Conservation (phyloP, 2,888 invertebrate genomes). For the Catocala nupta region DNA sequence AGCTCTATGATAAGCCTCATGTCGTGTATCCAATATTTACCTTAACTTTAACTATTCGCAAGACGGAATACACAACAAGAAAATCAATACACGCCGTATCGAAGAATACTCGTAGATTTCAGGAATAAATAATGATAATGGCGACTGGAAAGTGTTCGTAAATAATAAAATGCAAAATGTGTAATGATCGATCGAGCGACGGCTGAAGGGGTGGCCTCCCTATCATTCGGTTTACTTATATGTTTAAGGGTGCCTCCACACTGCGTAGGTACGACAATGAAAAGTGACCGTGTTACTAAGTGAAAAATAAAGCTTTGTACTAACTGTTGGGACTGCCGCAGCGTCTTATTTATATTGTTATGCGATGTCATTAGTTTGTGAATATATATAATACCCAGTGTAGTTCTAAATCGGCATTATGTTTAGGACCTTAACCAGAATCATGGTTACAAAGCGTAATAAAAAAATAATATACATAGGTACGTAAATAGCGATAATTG, state of each 20-base stretch:
- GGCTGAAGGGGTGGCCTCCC: slow-evolving; percentile 15
- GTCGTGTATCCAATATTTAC: background rate
- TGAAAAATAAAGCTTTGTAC: too few relatives aligned
- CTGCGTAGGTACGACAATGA: background rate
- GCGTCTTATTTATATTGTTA: too few relatives aligned
- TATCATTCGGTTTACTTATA: slow-evolving; percentile 17
- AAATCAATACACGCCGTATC: slow-evolving; percentile 36
- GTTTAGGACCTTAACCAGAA: too few relatives aligned
- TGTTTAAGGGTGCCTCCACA: slow-evolving; percentile 9
- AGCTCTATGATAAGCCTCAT: too few relatives aligned
- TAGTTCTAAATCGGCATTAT: too few relatives aligned
- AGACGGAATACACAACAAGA: slow-evolving; percentile 8
- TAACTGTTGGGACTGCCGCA: too few relatives aligned
- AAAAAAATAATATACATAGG: too few relatives aligned
- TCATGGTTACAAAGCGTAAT: too few relatives aligned
- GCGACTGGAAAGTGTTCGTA: slow-evolving; percentile 39
- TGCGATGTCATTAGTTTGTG: too few relatives aligned
- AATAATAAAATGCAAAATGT: slow-evolving; percentile 54
- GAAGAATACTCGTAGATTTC: slow-evolving; percentile 27
- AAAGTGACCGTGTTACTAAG: too few relatives aligned
- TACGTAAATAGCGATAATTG: too few relatives aligned
- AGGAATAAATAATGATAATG: slow-evolving; percentile 34
- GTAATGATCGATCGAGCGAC: slow-evolving; percentile 47
- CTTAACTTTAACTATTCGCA: background rate
- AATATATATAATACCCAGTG: too few relatives aligned